A percentile compares a stretch with the other conserved stretches of the same genome.
Conservation (phyloP, 2,888 invertebrate species). For the Loripinus fragilis region DNA sequence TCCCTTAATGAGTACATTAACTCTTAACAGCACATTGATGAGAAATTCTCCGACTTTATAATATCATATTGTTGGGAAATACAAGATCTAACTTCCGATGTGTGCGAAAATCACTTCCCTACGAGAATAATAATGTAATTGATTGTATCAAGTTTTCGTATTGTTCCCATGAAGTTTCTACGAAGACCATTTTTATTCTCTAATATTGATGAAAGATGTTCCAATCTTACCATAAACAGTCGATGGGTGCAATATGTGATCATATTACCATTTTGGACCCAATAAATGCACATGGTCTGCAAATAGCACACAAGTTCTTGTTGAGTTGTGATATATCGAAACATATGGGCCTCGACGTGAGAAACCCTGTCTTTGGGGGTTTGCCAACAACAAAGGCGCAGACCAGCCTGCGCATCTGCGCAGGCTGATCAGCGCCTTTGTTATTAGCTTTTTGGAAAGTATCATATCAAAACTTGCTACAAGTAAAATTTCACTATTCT, state of each 20-base stretch:
- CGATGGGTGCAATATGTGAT: background rate
- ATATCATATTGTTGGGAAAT: slow-evolving; percentile 13
- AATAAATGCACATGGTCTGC: too few relatives aligned
- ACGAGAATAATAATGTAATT: slow-evolving; percentile 18
- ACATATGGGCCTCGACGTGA: too few relatives aligned
- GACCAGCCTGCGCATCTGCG: too few relatives aligned
- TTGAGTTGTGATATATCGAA: too few relatives aligned
- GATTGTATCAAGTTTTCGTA: slow-evolving; percentile 18
- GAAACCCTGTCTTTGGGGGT: too few relatives aligned
- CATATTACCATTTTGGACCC: too few relatives aligned
- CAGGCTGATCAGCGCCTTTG: too few relatives aligned
- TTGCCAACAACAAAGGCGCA: too few relatives aligned
- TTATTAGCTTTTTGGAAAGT: too few relatives aligned
- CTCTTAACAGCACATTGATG: slow-evolving; percentile 15
- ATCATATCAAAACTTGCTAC: too few relatives aligned
- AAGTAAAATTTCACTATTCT: too few relatives aligned
- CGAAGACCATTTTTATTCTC: background rate
- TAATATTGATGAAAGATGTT: slow-evolving; percentile 19
- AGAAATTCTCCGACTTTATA: slow-evolving; percentile 20
- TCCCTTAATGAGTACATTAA: background rate
- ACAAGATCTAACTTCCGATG: slow-evolving; percentile 19
- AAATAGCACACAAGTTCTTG: too few relatives aligned
- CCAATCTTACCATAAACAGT: slow-evolving; percentile 7
- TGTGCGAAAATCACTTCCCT: slow-evolving; percentile 18
- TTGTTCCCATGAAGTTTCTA: background rate